Percentiles rank a stretch among this genome's conserved stretches.
Evolutionary conservation across 1,140 invertebrate genomes (phyloP).

Genomic region (Philopotamus ludificatus): DNA sequence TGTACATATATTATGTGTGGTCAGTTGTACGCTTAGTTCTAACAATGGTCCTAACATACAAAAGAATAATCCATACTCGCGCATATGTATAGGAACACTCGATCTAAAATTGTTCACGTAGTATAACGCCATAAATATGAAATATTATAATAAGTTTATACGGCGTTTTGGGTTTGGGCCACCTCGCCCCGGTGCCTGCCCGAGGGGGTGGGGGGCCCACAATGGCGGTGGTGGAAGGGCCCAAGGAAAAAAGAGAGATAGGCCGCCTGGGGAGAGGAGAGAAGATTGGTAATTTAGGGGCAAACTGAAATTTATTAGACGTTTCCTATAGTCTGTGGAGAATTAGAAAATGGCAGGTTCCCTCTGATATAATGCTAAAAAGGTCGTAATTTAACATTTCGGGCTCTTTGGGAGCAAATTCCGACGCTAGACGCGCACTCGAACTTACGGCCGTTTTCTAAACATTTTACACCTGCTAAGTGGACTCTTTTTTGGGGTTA

Average conservation of each 20-base stretch:
- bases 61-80: too few species aligned
- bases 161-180: not conserved
- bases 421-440: conserved; percentile 5
- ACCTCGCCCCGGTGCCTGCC: conserved; percentile 3
- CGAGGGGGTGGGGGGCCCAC: conserved; percentile 33
- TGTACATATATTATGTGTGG: too few species aligned
- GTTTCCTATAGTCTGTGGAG: conserved; percentile 40
- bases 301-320: conserved; percentile 43
- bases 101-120: not conserved
- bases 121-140: not conserved
- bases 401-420: conserved; percentile 12
- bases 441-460: conserved; percentile 1
- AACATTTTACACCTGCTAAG: too few species aligned
- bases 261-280: conserved; percentile 30
- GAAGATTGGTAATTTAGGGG: conserved; percentile 40
- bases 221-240: conserved; percentile 27
- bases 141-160: not conserved
- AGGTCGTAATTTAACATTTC: conserved; percentile 39
- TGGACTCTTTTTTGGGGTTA: too few species aligned
- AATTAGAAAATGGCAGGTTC: conserved; percentile 41
- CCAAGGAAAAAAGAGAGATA: conserved; percentile 33
- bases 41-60: too few species aligned
- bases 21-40: too few species aligned
- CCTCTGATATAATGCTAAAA: conserved; percentile 38
- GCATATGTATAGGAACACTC: too few species aligned